phyloP scores from a whole-genome alignment of 2,797 vertebrate genomes.

The Otolemur crassicaudatus region DNA sequence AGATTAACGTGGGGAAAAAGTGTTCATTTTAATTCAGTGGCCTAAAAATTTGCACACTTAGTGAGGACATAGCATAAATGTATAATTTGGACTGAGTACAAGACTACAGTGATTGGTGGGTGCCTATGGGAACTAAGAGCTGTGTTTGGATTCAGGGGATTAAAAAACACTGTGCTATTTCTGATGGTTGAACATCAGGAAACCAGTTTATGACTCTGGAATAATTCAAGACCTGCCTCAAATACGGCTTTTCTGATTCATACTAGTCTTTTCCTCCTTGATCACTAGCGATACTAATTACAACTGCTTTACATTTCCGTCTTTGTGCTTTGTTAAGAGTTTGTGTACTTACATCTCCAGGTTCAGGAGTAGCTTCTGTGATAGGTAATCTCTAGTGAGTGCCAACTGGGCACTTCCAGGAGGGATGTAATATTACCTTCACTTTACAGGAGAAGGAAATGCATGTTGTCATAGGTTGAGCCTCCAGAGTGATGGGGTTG shows the following conservation, averaged over 20 bases:
- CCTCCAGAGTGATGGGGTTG: neutral
- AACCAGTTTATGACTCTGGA: neutral
- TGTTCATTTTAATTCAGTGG: neutral
- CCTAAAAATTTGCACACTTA: neutral
- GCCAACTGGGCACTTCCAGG: neutral
- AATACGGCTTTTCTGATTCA: neutral
- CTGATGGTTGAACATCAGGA: neutral
- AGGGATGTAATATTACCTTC: neutral
- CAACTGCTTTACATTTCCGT: neutral
- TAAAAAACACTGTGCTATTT: neutral
- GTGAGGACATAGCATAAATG: neutral
- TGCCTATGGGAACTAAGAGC: neutral
- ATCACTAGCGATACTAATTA: neutral
- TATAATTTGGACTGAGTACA: neutral
- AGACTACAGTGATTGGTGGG: neutral
- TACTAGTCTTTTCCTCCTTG: conserved; percentile 15
- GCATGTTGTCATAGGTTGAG: neutral
- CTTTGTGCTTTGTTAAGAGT: neutral
- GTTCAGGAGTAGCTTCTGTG: neutral
- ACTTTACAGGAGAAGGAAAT: neutral
- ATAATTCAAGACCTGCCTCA: neutral
- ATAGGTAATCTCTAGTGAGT: neutral
- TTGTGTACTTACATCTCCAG: neutral
- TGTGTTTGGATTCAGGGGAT: neutral
- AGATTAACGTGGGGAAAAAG: neutral